phyloP scores from a whole-genome alignment of 2,888 invertebrate genomes.

The Thymelicus sylvestris region DNA sequence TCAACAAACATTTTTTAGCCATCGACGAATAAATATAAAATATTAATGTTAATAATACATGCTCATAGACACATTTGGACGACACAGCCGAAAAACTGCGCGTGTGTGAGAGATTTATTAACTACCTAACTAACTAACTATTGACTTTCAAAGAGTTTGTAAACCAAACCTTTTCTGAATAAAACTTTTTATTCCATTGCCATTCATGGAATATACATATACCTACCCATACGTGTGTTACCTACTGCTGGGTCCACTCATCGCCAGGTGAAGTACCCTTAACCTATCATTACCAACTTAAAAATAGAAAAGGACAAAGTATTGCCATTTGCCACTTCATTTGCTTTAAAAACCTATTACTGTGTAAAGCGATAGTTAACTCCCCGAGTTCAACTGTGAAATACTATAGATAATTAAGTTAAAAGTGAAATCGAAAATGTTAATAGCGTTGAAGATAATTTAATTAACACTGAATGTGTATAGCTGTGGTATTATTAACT shows the following conservation, averaged over 20 bases:
- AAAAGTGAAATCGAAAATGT: conserved; percentile 34
- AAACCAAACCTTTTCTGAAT: no score
- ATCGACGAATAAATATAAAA: no score
- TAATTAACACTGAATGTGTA: conserved; percentile 23
- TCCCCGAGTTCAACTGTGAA: conserved; percentile 14
- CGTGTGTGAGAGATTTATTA: no score
- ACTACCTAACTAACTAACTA: no score
- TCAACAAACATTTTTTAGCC: no score
- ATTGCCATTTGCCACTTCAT: conserved; percentile 14
- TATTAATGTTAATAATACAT: no score
- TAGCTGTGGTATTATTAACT: conserved; percentile 18
- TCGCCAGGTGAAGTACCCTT: background rate
- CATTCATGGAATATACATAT: no score
- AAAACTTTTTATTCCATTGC: no score
- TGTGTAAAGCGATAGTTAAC: conserved; percentile 9
- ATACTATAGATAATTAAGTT: conserved; percentile 31
- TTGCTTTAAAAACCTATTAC: conserved; percentile 20
- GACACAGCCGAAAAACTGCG: no score
- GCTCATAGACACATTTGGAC: no score
- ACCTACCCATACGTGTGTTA: no score
- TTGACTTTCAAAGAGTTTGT: no score
- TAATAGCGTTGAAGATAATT: conserved; percentile 34
- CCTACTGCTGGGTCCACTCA: background rate
- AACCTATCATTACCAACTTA: background rate
- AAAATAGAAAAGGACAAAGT: conserved; percentile 3